Conservation (phyloP, 2,113 vertebrate species). For the Struthio camelus region DNA sequence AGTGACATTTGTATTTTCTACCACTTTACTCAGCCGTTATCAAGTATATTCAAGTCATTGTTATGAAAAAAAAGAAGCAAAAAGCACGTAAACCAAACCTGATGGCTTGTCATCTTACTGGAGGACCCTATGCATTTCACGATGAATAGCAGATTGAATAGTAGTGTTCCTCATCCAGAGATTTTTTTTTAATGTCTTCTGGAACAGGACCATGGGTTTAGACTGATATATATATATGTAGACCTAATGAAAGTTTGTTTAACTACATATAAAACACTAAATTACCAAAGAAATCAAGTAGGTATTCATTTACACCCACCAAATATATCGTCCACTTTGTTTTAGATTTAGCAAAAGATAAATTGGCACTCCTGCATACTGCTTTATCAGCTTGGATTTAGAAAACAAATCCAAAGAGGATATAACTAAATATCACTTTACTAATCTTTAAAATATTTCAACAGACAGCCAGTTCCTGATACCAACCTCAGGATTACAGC, state of each 20-base stretch:
- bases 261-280: neutral
- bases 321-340: accelerated
- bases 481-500: neutral
- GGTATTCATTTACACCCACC: neutral
- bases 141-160: neutral
- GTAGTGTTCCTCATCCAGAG: neutral
- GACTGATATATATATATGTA: neutral
- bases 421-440: neutral
- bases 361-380: neutral
- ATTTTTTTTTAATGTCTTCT: neutral
- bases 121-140: neutral
- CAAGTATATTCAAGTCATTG: neutral
- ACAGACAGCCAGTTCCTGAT: neutral
- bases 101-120: neutral
- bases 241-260: neutral
- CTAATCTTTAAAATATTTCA: neutral
- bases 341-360: neutral
- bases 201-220: neutral
- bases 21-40: neutral
- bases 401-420: neutral
- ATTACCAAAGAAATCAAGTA: neutral
- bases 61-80: neutral
- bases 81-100: neutral
- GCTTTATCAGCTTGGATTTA: neutral
- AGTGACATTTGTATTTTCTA: neutral